Conservation (phyloP, 2,888 invertebrate species). For the Ophonus ardosiacus region DNA sequence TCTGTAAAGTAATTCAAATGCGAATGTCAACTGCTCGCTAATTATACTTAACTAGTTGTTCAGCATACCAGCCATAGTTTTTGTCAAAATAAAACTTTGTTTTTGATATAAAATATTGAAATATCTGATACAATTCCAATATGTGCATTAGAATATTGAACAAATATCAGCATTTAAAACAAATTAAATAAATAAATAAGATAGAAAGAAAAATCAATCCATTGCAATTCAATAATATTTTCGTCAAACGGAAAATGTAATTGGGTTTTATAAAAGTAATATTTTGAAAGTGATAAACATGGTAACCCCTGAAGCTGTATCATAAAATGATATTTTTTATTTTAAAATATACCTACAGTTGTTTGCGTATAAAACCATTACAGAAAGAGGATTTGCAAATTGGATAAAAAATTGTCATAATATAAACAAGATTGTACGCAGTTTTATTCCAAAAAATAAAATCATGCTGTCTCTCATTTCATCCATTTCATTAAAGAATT, state of each 20-base stretch:
- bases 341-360: background rate
- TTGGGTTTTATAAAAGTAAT: background rate
- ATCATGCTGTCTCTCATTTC: background rate
- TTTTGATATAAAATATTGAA: no score
- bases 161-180: no score
- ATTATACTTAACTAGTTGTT: no score
- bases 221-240: background rate
- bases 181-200: no score
- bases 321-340: background rate
- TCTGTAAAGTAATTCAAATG: no score
- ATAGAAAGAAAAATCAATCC: background rate
- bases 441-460: background rate
- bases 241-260: background rate
- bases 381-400: background rate
- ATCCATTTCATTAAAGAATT: no score
- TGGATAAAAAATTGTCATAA: background rate
- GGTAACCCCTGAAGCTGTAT: background rate
- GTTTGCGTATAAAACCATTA: background rate
- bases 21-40: no score
- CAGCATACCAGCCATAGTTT: no score
- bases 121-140: no score
- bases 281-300: background rate
- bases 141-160: no score
- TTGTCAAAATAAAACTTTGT: no score
- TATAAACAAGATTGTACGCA: background rate